These are phyloP conservation scores for Rhinichthys osculus DNA, from an alignment of 2,797 vertebrate genomes.

Conservation along the genomic window DNA sequence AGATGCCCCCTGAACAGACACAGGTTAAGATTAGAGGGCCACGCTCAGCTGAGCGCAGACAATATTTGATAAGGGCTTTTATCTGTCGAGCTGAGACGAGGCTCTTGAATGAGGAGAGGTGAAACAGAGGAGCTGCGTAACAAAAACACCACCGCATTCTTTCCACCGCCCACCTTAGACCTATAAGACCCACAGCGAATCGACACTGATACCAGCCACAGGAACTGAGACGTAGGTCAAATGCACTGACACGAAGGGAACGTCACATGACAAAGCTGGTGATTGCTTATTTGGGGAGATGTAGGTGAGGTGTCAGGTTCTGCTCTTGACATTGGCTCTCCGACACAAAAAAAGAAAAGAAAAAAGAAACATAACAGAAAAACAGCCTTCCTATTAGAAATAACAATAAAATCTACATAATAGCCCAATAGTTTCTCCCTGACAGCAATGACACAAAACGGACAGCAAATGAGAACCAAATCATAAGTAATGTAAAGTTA, in stretches of 20 bases:
- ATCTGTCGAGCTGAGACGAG: constrained; percentile 47
- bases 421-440: background rate
- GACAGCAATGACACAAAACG: background rate
- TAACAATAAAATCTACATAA: background rate
- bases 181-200: background rate
- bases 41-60: constrained; percentile 55
- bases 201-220: constrained; percentile 35
- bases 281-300: constrained; percentile 45
- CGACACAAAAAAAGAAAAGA: background rate
- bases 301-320: constrained; percentile 37
- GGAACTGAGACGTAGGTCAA: constrained; percentile 26
- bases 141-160: constrained; percentile 38
- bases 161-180: constrained; percentile 33
- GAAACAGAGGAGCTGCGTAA: constrained; percentile 27
- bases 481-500: background rate
- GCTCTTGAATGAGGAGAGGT: constrained; percentile 35
- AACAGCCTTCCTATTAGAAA: background rate
- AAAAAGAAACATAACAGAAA: background rate
- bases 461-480: background rate
- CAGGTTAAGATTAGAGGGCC: constrained; percentile 49
- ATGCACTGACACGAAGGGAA: background rate
- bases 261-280: background rate
- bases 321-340: constrained; percentile 22
- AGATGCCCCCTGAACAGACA: constrained; percentile 42
- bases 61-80: constrained; percentile 63